Percentiles rank a stretch among this genome's conserved stretches.
These are phyloP conservation scores for Tetragnatha montana DNA, from an alignment of 2,888 invertebrate species.

Conservation along the genomic window DNA sequence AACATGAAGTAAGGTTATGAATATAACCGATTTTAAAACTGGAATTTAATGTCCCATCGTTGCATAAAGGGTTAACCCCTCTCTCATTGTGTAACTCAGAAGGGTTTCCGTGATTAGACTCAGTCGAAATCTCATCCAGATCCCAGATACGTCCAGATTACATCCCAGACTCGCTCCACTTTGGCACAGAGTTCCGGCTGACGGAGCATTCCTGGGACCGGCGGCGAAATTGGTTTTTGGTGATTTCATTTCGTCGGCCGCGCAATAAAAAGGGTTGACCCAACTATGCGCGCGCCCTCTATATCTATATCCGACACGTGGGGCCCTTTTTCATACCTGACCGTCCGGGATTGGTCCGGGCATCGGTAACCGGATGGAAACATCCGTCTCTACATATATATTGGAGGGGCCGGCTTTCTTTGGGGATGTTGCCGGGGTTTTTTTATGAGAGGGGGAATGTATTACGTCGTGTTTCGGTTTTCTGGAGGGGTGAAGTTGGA, in stretches of 20 bases:
- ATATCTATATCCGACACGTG: neutral
- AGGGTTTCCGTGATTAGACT: conserved; percentile 41
- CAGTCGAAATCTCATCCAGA: conserved; percentile 48
- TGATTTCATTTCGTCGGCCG: conserved; percentile 65
- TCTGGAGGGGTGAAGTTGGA: too few species aligned
- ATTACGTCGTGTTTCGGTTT: too few species aligned
- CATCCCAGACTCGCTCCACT: too few species aligned
- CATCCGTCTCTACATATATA: neutral
- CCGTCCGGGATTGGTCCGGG: neutral
- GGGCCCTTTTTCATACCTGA: conserved; percentile 9
- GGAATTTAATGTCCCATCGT: too few species aligned
- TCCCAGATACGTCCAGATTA: too few species aligned
- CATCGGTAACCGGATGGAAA: neutral
- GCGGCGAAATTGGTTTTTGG: conserved; percentile 70
- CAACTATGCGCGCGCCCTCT: conserved; percentile 9
- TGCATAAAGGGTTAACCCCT: too few species aligned
- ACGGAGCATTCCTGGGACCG: conserved; percentile 56
- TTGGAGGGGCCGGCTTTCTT: neutral
- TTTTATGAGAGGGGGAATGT: too few species aligned
- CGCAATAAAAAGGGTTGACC: conserved; percentile 65
- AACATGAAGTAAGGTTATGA: too few species aligned
- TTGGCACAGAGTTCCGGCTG: conserved; percentile 51
- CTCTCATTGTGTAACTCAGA: conserved; percentile 16
- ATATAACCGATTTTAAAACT: too few species aligned
- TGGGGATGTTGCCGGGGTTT: neutral